phyloP scores from a whole-genome alignment of 2,797 vertebrate genomes.

The Acanthurus lineatus region DNA sequence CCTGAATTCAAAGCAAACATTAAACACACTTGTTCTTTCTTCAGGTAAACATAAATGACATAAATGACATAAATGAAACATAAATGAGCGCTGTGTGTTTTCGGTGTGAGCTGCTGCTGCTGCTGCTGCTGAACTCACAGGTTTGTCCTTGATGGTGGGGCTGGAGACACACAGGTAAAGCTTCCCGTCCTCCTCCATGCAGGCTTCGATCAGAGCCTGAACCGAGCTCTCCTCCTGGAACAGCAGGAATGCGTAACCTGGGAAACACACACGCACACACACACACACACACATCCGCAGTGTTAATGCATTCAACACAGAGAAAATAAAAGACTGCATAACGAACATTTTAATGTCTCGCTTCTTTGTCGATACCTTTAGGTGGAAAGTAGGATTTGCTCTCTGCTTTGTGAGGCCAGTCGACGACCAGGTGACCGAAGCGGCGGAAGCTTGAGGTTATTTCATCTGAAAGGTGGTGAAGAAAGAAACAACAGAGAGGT shows the following conservation, averaged over 20 bases:
- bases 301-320: neutral
- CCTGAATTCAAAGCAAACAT: slow-evolving; percentile 79
- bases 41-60: neutral
- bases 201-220: slow-evolving; percentile 97
- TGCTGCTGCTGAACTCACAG: slow-evolving; percentile 87
- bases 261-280: slow-evolving; percentile 52
- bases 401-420: slow-evolving; percentile 99
- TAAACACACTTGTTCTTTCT: neutral
- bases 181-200: slow-evolving; percentile 98
- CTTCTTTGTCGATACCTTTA: slow-evolving; percentile 89
- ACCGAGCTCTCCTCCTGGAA: slow-evolving; percentile 99
- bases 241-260: slow-evolving; percentile 98
- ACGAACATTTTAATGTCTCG: neutral
- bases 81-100: neutral
- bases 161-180: slow-evolving; percentile 99
- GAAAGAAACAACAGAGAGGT: neutral
- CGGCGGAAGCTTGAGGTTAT: slow-evolving; percentile 98
- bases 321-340: neutral
- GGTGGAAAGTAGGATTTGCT: slow-evolving; percentile 99
- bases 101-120: neutral
- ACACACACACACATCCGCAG: neutral
- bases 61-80: too few relatives aligned
- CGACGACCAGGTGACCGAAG: slow-evolving; percentile 97
- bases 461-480: slow-evolving; percentile 87
- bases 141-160: slow-evolving; percentile 99